Base-by-base conservation (phyloP, 2,888 invertebrate species). In the Lycaena phlaeas region DNA sequence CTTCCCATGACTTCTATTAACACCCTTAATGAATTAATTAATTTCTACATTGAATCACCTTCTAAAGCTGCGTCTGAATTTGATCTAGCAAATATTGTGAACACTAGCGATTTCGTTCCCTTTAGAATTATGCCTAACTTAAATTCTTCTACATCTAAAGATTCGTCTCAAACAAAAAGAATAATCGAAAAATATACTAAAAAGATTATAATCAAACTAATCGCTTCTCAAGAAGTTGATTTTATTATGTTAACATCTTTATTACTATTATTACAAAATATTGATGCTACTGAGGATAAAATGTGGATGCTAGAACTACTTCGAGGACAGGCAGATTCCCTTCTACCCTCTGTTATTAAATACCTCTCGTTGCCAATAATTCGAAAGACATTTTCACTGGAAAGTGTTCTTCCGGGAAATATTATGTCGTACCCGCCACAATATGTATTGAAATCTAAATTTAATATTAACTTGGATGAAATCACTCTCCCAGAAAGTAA, bases 401-500 rank as follows among this genome's bases (percentile, higher is more conserved):
- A 69, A 45, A 55, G 49, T 42, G 58, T 67, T 51, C 54, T 71
- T 40, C 60, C 68, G 17, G 61, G 63, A 36, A 71, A 60, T 46
- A 49, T 64, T 40, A 55, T 66, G 27, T 56, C 72, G 2, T 77
- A 68, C 51, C 72, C 78, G 31, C 81, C 82, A 28, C 74, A 76
- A 44, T 68, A 75, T 44, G 60, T 77, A 36, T 59, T 84, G 4
- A 78, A 78, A 55, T 59, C 64, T 2, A 82, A 78, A 57, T 84
- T 78, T 48, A 76, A 78, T 51, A 76, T 84, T 10, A 73, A 77
- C 56, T 61, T 82, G 42, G 61, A 71, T 12, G 79, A 82, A 48
- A 64, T 84, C 43, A 64, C 72, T 40, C 56, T 81, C 34, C 71
- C 78, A n/a, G 81, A 79, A 53, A 68, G 63, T 46, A 71, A 66